Base-by-base conservation (phyloP, 2,113 vertebrate genomes). In the Cinclus mexicanus region DNA sequence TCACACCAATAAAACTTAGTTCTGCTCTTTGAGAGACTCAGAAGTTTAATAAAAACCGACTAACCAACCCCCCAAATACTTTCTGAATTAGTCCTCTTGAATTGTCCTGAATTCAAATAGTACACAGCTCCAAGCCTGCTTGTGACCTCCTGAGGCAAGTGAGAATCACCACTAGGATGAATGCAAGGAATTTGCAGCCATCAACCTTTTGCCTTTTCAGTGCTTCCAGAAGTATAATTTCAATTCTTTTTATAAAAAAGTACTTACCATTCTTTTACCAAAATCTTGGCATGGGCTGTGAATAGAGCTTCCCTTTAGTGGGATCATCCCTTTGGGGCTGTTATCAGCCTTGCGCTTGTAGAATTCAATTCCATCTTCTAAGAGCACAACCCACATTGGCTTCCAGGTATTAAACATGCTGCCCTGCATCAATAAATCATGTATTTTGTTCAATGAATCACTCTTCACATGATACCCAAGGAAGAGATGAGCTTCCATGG, bases 321-420 rank as follows among this genome's bases (percentile, higher is more conserved):
- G 99, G 69, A 99, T 98, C 99, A 99, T 99, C 74, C 99, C 99
- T 98, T 99, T 99, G 44, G 99, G 98, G 63, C 97, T 99, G 49
- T 71, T 98, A 89, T 99, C 99, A 44, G 97, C 98, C 97, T 99
- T 99, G 96, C 98, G 98, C 94, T 99, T 99, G 91, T 98, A 99
- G 98, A 98, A 99, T 90, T 99, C 99, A 85, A 99, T 91, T 42
- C 98, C 99, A 33, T 99, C 99, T 78, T 99, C 99, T 77, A 99
- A 98, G 53, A 99, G 94, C 61, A 99, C 98, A 6, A 99, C 98
- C 99, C 99, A 99, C 98, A 99, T 98, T 0, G 98, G 98, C 76
- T 98, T 99, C 99, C 99, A 99, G 74, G 98, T 98, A 89, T 98
- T 99, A 90, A 99, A 98, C 96, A 99, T 65, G 4, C 98, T 99